Percentiles rank a stretch among this genome's conserved stretches.
Evolutionary conservation across 2,113 vertebrate genomes (phyloP).

Genomic region (Mohoua ochrocephala): DNA sequence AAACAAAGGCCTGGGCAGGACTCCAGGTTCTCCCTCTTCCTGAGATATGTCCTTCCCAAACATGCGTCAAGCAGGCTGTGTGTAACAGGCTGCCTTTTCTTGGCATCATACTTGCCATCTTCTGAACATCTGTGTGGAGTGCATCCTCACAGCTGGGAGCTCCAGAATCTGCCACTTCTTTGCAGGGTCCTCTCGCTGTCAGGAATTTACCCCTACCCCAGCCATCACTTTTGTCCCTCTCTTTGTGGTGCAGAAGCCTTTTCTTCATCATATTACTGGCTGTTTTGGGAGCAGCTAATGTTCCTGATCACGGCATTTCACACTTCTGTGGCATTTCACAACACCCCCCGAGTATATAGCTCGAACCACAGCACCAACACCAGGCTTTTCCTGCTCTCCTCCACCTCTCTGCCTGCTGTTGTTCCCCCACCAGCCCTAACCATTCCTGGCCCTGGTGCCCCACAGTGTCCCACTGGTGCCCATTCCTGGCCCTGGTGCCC

Average conservation of each 20-base stretch:
- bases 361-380: background rate
- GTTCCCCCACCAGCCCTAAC: background rate
- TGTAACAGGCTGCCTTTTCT: background rate
- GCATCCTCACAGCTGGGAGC: rapidly evolving
- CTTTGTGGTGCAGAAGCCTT: background rate
- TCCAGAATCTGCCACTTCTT: background rate
- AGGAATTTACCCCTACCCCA: rapidly evolving
- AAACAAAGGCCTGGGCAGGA: background rate
- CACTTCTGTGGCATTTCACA: background rate
- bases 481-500: background rate
- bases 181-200: rapidly evolving
- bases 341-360: rapidly evolving
- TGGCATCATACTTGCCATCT: rapidly evolving
- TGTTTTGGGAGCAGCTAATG: rapidly evolving
- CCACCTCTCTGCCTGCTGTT: background rate
- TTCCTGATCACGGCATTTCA: rapidly evolving
- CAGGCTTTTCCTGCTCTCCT: background rate
- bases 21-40: background rate
- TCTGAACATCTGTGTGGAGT: rapidly evolving
- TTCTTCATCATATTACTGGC: background rate
- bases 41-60: background rate
- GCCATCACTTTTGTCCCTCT: background rate
- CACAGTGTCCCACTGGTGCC: background rate
- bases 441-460: background rate
- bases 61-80: background rate